Evolutionary conservation across 2,888 invertebrate genomes (phyloP).

Genomic region (Odontothrips loti): DNA sequence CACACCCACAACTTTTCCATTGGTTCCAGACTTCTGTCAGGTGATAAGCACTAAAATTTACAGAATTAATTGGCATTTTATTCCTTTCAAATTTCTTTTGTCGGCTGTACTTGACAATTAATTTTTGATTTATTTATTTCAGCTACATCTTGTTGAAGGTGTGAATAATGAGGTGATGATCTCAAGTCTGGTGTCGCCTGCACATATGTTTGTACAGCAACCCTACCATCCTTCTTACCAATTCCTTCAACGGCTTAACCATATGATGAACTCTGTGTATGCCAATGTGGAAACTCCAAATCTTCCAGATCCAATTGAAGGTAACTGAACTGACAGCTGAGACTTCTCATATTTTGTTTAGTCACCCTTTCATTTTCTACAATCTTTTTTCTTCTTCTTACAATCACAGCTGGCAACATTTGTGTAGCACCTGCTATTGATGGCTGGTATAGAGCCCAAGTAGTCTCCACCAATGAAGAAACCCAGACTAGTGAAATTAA

Average conservation of each 20-base stretch:
- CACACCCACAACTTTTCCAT: slow-evolving; percentile 44
- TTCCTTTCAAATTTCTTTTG: slow-evolving; percentile 41
- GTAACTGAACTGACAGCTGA: slow-evolving; percentile 51
- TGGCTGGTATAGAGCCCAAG: slow-evolving; percentile 87
- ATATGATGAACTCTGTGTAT: slow-evolving; percentile 79
- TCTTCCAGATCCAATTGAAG: slow-evolving; percentile 72
- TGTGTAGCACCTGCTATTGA: slow-evolving; percentile 80
- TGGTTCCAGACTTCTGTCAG: slow-evolving; percentile 56
- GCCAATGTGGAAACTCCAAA: slow-evolving; percentile 70
- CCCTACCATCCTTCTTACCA: slow-evolving; percentile 92
- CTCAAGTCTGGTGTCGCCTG: slow-evolving; percentile 78
- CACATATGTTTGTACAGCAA: slow-evolving; percentile 91
- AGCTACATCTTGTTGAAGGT: slow-evolving; percentile 84
- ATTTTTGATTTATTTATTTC: slow-evolving; percentile 38
- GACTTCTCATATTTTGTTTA: not conserved
- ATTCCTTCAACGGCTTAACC: slow-evolving; percentile 72
- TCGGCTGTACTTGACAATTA: not conserved
- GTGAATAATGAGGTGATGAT: slow-evolving; percentile 90
- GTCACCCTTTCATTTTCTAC: slow-evolving; percentile 17
- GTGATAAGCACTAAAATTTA: slow-evolving; percentile 46
- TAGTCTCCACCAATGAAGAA: slow-evolving; percentile 64
- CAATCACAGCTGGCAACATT: slow-evolving; percentile 70
- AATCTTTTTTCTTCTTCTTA: slow-evolving; percentile 30
- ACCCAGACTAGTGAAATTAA: slow-evolving; percentile 71
- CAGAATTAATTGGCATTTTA: slow-evolving; percentile 43